Conservation (phyloP, 2,113 vertebrate species). For the Lophura nycthemera region DNA sequence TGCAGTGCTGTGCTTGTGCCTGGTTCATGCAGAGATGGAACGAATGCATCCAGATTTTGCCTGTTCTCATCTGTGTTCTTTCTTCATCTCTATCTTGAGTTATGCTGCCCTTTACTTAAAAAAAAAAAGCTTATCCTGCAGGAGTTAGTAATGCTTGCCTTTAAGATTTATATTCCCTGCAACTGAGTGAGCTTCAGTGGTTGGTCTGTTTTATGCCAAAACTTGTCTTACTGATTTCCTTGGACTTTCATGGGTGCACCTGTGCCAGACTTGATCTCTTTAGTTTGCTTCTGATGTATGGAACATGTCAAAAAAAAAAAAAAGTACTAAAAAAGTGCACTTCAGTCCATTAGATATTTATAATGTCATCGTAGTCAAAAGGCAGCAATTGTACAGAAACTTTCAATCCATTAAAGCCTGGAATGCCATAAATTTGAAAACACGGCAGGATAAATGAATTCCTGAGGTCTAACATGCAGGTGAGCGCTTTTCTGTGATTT, state of each 20-base stretch:
- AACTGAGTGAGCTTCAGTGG: neutral
- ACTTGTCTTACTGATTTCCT: neutral
- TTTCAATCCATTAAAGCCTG: neutral
- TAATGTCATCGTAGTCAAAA: neutral
- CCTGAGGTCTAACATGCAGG: neutral
- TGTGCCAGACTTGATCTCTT: neutral
- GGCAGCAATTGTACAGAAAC: neutral
- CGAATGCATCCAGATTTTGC: accelerated
- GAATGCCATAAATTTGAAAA: neutral
- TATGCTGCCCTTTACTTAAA: neutral
- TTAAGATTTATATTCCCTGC: neutral
- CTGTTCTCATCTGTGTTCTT: neutral
- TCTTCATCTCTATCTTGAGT: neutral
- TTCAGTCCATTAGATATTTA: neutral
- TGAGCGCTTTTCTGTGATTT: neutral
- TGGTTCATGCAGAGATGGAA: neutral
- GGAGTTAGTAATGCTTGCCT: neutral
- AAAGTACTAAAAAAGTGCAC: accelerated
- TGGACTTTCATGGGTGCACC: neutral
- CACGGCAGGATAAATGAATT: neutral
- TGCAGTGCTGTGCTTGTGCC: neutral
- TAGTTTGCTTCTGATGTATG: neutral
- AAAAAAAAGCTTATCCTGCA: neutral
- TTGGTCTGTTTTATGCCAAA: neutral
- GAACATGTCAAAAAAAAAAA: neutral